Evolutionary conservation across 2,797 vertebrate species (phyloP).

Genomic region (Tinamus major): DNA sequence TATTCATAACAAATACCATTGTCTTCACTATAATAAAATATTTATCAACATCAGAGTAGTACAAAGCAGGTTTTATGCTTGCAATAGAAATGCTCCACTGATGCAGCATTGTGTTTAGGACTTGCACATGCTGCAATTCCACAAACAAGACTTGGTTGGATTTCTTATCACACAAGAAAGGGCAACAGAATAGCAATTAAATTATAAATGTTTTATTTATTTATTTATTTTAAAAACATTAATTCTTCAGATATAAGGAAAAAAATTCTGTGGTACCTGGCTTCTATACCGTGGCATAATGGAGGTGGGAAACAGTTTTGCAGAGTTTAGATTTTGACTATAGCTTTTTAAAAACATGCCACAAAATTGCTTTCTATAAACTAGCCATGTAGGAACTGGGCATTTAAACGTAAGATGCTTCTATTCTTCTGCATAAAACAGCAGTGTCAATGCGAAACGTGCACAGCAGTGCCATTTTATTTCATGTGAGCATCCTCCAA

Average conservation of each 20-base stretch:
- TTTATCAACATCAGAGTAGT: neutral
- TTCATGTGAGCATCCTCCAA: too few species aligned
- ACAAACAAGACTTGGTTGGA: neutral
- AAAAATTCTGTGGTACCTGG: neutral
- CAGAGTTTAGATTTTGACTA: neutral
- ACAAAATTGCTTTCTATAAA: neutral
- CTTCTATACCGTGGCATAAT: neutral
- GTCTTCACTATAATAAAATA: neutral
- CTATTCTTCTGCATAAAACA: neutral
- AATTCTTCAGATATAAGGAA: neutral
- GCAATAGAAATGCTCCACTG: accelerated
- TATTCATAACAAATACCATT: neutral
- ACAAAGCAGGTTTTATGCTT: neutral
- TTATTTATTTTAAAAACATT: too few species aligned
- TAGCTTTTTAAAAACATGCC: neutral
- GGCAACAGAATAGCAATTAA: neutral
- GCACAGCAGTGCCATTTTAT: neutral
- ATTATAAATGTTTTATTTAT: neutral
- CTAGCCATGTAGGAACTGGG: neutral
- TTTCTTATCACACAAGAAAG: neutral
- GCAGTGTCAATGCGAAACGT: too few species aligned
- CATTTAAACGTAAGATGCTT: neutral
- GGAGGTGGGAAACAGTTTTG: neutral
- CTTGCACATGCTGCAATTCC: neutral
- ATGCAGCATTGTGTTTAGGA: neutral